Base-by-base conservation (phyloP, 2,888 invertebrate genomes). In the Cosmia pyralina region DNA sequence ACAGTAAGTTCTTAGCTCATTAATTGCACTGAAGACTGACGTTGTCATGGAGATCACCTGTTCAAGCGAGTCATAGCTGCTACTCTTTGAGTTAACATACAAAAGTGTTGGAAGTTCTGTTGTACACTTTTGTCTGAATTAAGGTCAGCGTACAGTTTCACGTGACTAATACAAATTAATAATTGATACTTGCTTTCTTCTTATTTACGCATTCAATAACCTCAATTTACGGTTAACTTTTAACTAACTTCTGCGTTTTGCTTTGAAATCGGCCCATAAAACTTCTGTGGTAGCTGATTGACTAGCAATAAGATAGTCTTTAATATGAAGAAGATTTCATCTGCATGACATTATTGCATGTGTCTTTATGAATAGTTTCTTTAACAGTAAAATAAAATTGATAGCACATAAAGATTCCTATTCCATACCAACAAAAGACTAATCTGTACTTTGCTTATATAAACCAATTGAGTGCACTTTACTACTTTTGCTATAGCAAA, bases 141-240 rank as follows among this genome's bases (percentile, higher is more conserved):
- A 76, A 81, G 81, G 83, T 34, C 79, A 75, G 38, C 52, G 15
- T 69, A 73, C 81, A 76, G 69, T 76, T 73, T 70, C 34, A 62
- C 62, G 46, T 69, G 63, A 63, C 66, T 72, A 69, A 82, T 71
- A 69, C 28, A 62, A 79, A 82, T 57, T 19, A 71, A 28, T 75
- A 59, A 69, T 75, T 65, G 62, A 67, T 78, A 52, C 50, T 59
- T 65, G 46, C 58, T 77, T 74, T 75, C 78, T 68, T 70, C 38
- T 41, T 62, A 60, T 38, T 74, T 11, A 28, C 13, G 17, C 55
- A 34, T 70, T 53, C 15, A 74, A 80, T 63, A 67, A 41, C 46
- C 28, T 63, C 4, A 44, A 22, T 69, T 80, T 52, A 78, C 58
- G 4, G 44, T 74, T 50, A 67, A 19, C 22, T 53, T 41, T 28